A percentile compares a stretch with the other conserved stretches of the same genome.
Evolutionary conservation across 2,888 invertebrate genomes (phyloP).

Genomic region (Pyrochroa serraticornis): DNA sequence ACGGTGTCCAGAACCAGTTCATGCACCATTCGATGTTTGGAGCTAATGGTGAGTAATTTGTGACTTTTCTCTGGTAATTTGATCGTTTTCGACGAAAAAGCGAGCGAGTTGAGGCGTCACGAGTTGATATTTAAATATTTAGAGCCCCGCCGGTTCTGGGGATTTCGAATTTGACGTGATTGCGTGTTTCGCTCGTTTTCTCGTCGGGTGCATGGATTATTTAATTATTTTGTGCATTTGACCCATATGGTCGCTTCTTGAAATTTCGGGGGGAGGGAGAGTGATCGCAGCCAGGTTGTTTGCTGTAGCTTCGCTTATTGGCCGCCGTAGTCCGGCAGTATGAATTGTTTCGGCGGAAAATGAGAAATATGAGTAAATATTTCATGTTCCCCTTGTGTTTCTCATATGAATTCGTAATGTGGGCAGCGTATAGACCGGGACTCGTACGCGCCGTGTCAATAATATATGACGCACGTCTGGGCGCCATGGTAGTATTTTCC

Average conservation of each 20-base stretch:
- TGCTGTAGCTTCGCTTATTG: too few species aligned
- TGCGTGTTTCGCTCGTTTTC: too few species aligned
- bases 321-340: slow-evolving; percentile 18
- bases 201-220: too few species aligned
- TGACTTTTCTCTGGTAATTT: background rate
- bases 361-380: slow-evolving; percentile 60
- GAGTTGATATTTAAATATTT: too few species aligned
- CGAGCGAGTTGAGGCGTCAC: too few species aligned
- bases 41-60: slow-evolving; percentile 60
- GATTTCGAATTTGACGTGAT: too few species aligned
- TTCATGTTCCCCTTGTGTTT: slow-evolving; percentile 58
- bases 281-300: too few species aligned
- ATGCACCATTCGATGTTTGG: slow-evolving; percentile 66
- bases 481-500: slow-evolving; percentile 24
- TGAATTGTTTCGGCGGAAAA: slow-evolving; percentile 42
- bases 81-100: background rate
- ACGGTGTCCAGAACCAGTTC: slow-evolving; percentile 60
- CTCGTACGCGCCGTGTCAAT: slow-evolving; percentile 61
- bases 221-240: too few species aligned
- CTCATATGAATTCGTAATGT: slow-evolving; percentile 59
- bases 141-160: too few species aligned
- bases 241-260: too few species aligned
- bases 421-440: slow-evolving; percentile 26
- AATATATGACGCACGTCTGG: slow-evolving; percentile 55
- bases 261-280: too few species aligned